A percentile compares a stretch with the other conserved stretches of the same genome.
Conservation (phyloP, 1,140 invertebrate species). For the Leptinotarsa undecemlineata region DNA sequence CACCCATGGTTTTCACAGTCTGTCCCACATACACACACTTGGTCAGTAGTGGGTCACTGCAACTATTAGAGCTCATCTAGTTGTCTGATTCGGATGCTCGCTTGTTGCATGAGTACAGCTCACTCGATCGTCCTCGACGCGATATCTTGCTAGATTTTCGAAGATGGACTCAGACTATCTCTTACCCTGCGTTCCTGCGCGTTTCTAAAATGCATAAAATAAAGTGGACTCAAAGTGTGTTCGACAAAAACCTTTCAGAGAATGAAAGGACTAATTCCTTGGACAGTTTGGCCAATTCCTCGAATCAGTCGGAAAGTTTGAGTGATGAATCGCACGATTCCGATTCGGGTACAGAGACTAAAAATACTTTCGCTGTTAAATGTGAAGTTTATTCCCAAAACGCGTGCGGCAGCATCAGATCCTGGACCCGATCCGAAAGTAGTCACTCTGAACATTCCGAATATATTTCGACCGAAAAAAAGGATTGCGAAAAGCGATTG, state of each 20-base stretch:
- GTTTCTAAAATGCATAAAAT: constrained; percentile 33
- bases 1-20: background rate
- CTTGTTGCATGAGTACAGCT: constrained; percentile 17
- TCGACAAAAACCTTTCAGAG: constrained; percentile 32
- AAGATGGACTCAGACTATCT: background rate
- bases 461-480: constrained; percentile 39
- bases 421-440: constrained; percentile 45
- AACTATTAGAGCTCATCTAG: constrained; percentile 54
- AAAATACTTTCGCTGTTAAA: constrained; percentile 53
- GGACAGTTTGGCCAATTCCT: constrained; percentile 69
- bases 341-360: constrained; percentile 58
- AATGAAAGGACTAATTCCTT: constrained; percentile 57
- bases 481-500: constrained; percentile 33
- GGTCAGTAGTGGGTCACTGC: constrained; percentile 49
- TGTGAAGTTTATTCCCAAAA: constrained; percentile 50
- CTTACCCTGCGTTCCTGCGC: background rate
- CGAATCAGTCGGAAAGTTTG: constrained; percentile 58
- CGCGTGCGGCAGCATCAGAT: constrained; percentile 44
- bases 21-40: constrained; percentile 26
- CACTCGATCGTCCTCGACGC: constrained; percentile 31
- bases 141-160: background rate
- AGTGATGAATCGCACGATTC: constrained; percentile 61
- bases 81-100: constrained; percentile 30
- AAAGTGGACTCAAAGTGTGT: constrained; percentile 28
- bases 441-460: constrained; percentile 47